Evolutionary conservation across 1,140 invertebrate species (phyloP).

Genomic region (Brachionus koreanus): DNA sequence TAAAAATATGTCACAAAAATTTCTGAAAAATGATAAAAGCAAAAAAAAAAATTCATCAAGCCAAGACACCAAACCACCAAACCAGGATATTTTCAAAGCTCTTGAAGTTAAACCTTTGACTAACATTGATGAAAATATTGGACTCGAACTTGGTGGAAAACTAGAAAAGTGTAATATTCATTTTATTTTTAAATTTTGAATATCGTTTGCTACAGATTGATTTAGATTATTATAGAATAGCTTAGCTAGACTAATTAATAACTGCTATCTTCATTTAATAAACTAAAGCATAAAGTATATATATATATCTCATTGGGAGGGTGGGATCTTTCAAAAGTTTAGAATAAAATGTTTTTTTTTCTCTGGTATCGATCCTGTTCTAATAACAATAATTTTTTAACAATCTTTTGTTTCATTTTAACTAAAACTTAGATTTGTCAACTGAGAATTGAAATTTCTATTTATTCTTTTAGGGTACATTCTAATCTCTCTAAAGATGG

Average conservation of each 20-base stretch:
- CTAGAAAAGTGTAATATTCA: constrained; percentile 24
- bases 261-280: too few relatives aligned
- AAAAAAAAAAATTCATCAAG: background rate
- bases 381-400: too few relatives aligned
- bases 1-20: background rate
- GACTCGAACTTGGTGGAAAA: constrained; percentile 27
- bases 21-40: background rate
- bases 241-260: background rate
- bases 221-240: background rate
- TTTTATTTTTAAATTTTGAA: background rate
- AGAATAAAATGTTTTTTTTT: too few relatives aligned
- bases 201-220: background rate
- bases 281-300: too few relatives aligned
- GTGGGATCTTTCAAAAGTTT: too few relatives aligned
- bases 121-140: constrained; percentile 9
- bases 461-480: too few relatives aligned
- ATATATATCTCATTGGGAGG: too few relatives aligned
- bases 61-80: background rate
- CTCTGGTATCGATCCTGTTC: too few relatives aligned
- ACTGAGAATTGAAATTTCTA: too few relatives aligned
- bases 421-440: too few relatives aligned
- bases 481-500: too few relatives aligned
- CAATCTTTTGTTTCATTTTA: too few relatives aligned
- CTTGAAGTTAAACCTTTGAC: constrained; percentile 29
- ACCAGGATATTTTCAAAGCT: constrained; percentile 4